These are phyloP conservation scores for Protonibea diacanthus DNA, from an alignment of 2,797 vertebrate species.

Conservation along the genomic window DNA sequence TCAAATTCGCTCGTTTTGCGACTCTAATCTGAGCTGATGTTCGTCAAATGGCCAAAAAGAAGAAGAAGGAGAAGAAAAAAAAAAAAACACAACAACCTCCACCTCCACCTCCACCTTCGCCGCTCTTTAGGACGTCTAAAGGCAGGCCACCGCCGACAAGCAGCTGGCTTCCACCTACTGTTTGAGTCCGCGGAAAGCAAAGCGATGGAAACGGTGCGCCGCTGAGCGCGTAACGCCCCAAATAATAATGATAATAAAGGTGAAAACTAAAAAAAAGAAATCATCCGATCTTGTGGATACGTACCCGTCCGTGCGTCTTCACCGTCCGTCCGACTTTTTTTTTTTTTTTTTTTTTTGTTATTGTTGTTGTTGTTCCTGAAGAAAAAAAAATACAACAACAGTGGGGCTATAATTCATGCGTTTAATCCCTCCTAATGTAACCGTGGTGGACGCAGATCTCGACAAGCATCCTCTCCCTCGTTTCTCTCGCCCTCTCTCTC, in stretches of 20 bases:
- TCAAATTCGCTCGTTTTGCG: not conserved
- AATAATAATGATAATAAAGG: not conserved
- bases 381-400: conserved; percentile 41
- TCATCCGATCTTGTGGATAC: conserved; percentile 55
- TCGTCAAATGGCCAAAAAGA: conserved; percentile 16
- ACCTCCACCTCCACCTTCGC: no score
- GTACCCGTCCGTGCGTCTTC: conserved; percentile 66
- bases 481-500: conserved; percentile 46
- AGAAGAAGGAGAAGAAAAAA: no score
- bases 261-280: conserved; percentile 25
- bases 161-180: conserved; percentile 65
- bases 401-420: conserved; percentile 54
- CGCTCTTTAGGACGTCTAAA: conserved; percentile 38
- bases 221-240: conserved; percentile 50
- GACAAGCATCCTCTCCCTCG: conserved; percentile 74
- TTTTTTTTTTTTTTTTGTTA: no score
- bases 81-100: no score
- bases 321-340: conserved; percentile 53
- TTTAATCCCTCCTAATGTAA: conserved; percentile 74
- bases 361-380: conserved; percentile 27
- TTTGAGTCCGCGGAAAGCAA: conserved; percentile 51
- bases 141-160: conserved; percentile 54
- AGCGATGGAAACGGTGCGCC: conserved; percentile 58
- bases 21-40: conserved; percentile 25
- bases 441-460: conserved; percentile 66